Evolutionary conservation across 2,113 vertebrate species (phyloP).

Genomic region (Morone saxatilis): DNA sequence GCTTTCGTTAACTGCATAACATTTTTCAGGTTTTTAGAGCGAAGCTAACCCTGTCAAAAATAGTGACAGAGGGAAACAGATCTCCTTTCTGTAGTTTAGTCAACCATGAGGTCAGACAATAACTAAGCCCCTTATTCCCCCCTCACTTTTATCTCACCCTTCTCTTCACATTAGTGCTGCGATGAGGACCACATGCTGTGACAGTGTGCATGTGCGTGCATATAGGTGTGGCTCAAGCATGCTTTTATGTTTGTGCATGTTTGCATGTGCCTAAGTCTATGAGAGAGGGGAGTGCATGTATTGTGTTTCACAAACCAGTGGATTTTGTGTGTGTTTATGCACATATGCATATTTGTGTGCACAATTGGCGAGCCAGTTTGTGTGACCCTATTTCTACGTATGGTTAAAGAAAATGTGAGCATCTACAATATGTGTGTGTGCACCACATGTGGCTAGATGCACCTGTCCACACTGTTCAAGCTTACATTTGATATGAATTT

Average conservation of each 20-base stretch:
- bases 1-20: neutral
- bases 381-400: slow-evolving; percentile 13
- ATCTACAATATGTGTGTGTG: neutral
- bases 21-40: slow-evolving; percentile 36
- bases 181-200: slow-evolving; percentile 54
- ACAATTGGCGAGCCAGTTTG: slow-evolving; percentile 1
- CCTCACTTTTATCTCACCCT: slow-evolving; percentile 71
- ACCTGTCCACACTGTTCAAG: neutral
- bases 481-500: neutral
- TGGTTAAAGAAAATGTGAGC: neutral
- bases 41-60: slow-evolving; percentile 59
- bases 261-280: neutral
- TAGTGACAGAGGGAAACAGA: slow-evolving; percentile 51
- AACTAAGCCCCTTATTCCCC: slow-evolving; percentile 61
- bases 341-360: neutral
- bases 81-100: slow-evolving; percentile 56
- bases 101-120: slow-evolving; percentile 67
- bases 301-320: slow-evolving; percentile 9
- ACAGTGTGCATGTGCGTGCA: slow-evolving; percentile 34
- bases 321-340: neutral
- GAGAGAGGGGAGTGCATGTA: neutral
- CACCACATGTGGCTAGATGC: neutral
- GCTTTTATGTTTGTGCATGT: neutral
- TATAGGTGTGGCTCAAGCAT: slow-evolving; percentile 33
- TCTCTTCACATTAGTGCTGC: slow-evolving; percentile 73